Evolutionary conservation across 2,797 vertebrate genomes (phyloP), one percentile per base, ranked within the genome.

Genomic region (Rhabdophis nuchalis): DNA sequence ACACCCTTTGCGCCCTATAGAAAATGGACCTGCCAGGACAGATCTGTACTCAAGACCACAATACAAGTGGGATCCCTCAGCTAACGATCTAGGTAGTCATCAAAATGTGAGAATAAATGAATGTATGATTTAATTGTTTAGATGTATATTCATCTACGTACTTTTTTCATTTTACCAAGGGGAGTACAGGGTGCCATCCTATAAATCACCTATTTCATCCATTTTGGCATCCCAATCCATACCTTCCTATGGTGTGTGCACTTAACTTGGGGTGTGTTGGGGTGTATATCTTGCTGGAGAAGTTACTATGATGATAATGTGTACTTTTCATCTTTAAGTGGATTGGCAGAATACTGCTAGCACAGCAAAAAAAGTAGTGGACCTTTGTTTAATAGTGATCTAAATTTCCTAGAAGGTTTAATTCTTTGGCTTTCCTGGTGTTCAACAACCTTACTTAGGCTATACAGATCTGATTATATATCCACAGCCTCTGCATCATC

Each of bases 11-110:
- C 95, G 98, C 88, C 96, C 98, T 0, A 93, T 98, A 8, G 99
- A 99, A 92, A 99, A 99, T 0, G 98, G 99, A 46, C 99, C 99
- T 0, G 96, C 98, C 94, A 98, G 98, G 95, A 93, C 97, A 29
- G 98, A 99, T 87, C 16, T 99, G 93, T 99, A 99, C 95, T 98
- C 99, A 87, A 99, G 98, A 50, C 99, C 99, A 0, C 98, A 98
- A 94, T 99, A 99, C 96, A 98, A 98, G 95, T 98, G 98, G 97
- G 98, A 98, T 86, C 97, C 97, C 85, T 94, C 97, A 0, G 96
- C 95, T 12, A 97, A 97, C 1, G 87, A 77, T 2, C 95, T 97
- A 96, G 99, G 99, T 99, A 97, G 88, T 36, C 90, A 90, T 16
- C 93, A 93, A 85, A 92, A 86, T 32, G 9, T 86, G 46, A 77